Evolutionary conservation across 2,888 invertebrate species (phyloP).

Genomic region (Pimpla rufipes): DNA sequence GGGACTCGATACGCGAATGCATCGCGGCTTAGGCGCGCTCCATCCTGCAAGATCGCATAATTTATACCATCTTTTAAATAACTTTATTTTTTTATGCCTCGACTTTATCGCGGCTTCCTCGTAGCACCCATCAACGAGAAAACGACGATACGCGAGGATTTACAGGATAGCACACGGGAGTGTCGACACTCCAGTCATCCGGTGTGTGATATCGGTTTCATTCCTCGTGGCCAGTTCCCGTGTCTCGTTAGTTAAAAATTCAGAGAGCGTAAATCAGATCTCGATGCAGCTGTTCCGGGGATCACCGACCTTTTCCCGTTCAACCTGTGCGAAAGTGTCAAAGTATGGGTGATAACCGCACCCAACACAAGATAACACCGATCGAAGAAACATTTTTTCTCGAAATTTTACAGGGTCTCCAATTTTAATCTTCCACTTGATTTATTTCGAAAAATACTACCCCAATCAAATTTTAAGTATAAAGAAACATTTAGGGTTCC

Average conservation of each 20-base stretch:
- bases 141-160: slow-evolving; percentile 33
- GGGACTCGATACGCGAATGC: slow-evolving; percentile 57
- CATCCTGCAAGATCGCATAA: slow-evolving; percentile 65
- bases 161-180: slow-evolving; percentile 14
- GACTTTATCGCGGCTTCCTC: slow-evolving; percentile 52
- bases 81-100: slow-evolving; percentile 33
- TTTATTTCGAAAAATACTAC: no score
- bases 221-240: slow-evolving; percentile 65
- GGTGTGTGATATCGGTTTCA: slow-evolving; percentile 66
- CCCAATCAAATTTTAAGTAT: no score
- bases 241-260: slow-evolving; percentile 64
- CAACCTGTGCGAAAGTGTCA: background rate
- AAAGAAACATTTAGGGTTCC: no score
- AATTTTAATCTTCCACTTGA: no score
- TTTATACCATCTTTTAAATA: slow-evolving; percentile 52
- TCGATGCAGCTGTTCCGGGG: background rate
- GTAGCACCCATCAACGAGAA: slow-evolving; percentile 47
- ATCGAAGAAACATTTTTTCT: background rate
- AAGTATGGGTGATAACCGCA: background rate
- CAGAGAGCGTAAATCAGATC: slow-evolving; percentile 52
- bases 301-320: background rate
- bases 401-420: no score
- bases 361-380: background rate
- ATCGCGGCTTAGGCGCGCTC: slow-evolving; percentile 33
- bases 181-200: slow-evolving; percentile 54